Evolutionary conservation across 1,140 invertebrate species (phyloP).

Genomic region (Sesamia nonagrioides): DNA sequence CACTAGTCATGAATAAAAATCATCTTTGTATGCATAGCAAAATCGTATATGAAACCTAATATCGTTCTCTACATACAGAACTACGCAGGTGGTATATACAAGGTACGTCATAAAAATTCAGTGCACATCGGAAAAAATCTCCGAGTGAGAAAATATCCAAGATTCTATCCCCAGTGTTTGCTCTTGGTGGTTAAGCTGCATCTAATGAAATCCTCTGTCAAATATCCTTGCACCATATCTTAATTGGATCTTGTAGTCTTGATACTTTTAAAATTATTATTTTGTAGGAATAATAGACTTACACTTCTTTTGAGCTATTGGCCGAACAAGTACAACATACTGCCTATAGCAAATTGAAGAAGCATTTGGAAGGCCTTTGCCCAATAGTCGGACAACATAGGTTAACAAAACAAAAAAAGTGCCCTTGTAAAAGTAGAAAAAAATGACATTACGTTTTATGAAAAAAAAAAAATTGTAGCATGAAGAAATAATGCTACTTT

Average conservation of each 20-base stretch:
- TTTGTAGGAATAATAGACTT: too few relatives aligned
- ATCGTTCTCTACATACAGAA: conserved; percentile 23
- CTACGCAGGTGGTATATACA: conserved; percentile 25
- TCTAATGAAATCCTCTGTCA: conserved; percentile 87
- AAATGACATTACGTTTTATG: too few relatives aligned
- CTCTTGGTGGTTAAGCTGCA: conserved; percentile 85
- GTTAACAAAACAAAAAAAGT: too few relatives aligned
- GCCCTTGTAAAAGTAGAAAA: too few relatives aligned
- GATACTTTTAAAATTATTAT: too few relatives aligned
- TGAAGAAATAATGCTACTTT: too few relatives aligned
- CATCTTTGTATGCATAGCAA: conserved; percentile 24
- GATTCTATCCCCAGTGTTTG: conserved; percentile 82
- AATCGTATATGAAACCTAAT: conserved; percentile 37
- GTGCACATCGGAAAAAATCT: conserved; percentile 74
- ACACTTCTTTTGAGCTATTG: too few relatives aligned
- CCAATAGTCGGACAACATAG: too few relatives aligned
- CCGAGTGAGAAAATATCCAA: conserved; percentile 76
- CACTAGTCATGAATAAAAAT: conserved; percentile 26
- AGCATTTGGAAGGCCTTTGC: too few relatives aligned
- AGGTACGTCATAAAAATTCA: conserved; percentile 66
- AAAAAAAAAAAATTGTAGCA: too few relatives aligned
- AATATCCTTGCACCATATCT: conserved; percentile 78
- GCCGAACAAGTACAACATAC: too few relatives aligned
- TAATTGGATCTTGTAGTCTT: conserved; percentile 63
- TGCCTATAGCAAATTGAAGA: too few relatives aligned